Conservation (phyloP, 2,113 vertebrate species). For the Perognathus longimembris region DNA sequence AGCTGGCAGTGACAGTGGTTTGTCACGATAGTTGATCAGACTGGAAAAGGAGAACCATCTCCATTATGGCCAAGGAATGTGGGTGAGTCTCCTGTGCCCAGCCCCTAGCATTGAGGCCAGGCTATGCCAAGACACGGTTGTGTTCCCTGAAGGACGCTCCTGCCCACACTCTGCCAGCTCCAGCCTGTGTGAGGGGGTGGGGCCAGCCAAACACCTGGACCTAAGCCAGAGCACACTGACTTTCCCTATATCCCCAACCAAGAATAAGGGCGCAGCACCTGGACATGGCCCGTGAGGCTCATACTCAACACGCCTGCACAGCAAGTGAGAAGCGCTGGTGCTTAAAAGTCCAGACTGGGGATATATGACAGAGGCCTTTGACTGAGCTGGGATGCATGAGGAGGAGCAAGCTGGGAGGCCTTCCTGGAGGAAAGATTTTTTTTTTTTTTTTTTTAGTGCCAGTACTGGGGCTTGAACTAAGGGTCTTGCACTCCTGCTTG, state of each 20-base stretch:
- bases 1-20: not conserved
- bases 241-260: too few relatives aligned
- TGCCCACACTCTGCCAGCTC: not conserved
- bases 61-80: not conserved
- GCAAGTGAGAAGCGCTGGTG: not conserved
- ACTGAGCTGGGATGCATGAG: not conserved
- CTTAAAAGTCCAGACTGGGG: not conserved
- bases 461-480: too few relatives aligned
- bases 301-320: not conserved
- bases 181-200: not conserved
- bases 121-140: too few relatives aligned
- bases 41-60: not conserved
- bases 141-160: not conserved
- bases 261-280: not conserved
- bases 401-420: not conserved
- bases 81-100: not conserved
- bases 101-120: not conserved
- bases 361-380: not conserved
- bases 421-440: not conserved
- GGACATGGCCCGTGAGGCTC: not conserved
- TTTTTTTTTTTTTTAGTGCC: too few relatives aligned
- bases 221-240: not conserved
- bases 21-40: not conserved
- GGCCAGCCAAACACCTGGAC: too few relatives aligned
- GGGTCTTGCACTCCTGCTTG: too few relatives aligned